Conservation (phyloP, 2,888 invertebrate species). For the Melieria crassipennis region DNA sequence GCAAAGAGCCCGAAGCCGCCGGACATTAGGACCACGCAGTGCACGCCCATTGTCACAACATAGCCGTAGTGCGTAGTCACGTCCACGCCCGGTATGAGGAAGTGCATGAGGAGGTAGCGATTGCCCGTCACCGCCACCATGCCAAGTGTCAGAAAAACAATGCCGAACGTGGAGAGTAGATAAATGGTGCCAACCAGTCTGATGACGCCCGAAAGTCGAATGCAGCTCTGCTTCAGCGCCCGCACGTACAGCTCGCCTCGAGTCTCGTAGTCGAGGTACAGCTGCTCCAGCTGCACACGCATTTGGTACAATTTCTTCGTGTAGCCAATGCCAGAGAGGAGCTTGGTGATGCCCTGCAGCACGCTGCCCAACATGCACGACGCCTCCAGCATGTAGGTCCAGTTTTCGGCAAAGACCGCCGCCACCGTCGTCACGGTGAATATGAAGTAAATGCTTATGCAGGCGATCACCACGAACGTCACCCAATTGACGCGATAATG, state of each 20-base stretch:
- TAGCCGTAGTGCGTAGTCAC: conserved; percentile 42
- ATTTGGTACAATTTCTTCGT: conserved; percentile 24
- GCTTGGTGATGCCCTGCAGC: conserved; percentile 43
- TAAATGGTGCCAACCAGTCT: conserved; percentile 27
- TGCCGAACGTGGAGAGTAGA: not conserved
- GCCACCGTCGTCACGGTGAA: conserved; percentile 42
- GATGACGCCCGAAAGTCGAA: conserved; percentile 21
- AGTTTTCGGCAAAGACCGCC: conserved; percentile 36
- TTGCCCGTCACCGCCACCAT: conserved; percentile 25
- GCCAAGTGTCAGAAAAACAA: conserved; percentile 33
- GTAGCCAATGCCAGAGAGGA: conserved; percentile 33
- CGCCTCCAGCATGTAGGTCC: conserved; percentile 44
- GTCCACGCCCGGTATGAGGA: conserved; percentile 47
- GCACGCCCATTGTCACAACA: conserved; percentile 39
- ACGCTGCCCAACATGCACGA: conserved; percentile 46
- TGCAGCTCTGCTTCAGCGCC: conserved; percentile 35
- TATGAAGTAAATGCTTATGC: conserved; percentile 35
- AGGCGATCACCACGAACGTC: conserved; percentile 23
- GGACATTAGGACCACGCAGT: conserved; percentile 37
- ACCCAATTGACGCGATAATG: conserved; percentile 42
- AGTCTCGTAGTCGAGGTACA: conserved; percentile 43
- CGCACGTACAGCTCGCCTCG: conserved; percentile 33
- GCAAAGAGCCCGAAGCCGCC: conserved; percentile 46
- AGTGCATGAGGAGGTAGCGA: conserved; percentile 46
- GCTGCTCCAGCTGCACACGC: conserved; percentile 20